Evolutionary conservation across 1,140 invertebrate species (phyloP), one percentile per base, ranked within the genome.

Genomic region (Pachypsylla venusta): DNA sequence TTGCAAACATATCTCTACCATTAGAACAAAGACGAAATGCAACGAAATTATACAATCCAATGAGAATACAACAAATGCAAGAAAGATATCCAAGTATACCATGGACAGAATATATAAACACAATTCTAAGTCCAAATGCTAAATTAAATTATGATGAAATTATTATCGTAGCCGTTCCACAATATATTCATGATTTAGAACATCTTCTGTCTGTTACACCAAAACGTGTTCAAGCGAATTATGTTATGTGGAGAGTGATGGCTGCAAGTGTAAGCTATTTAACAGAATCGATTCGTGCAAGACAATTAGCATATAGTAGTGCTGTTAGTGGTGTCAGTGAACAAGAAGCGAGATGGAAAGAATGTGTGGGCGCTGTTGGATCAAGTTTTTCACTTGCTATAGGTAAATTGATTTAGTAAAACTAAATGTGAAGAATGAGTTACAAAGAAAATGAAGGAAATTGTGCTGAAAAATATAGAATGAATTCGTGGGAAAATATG

Each of bases 1-100:
- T 98, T 27, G 90, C 91, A 19, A 92, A 93, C 69, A 89, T 89
- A 62, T 91, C 88, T 0, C 72, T 89, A 64, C 89, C 92, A 2
- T 79, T 81, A 60, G 91, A 95, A 69, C 87, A 95, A 71, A 78
- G 91, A 54, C 78, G 92, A 59, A 93, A 95, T 70, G 87, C 87
- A 2, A 87, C 88, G 2, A 82, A 85, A 59, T 74, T 93, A 1
- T 95, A 94, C 72, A 93, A 95, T 67, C 86, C 88, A n/a, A 89
- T 90, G 79, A 86, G 81, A 0, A 73, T 94, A 1, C 68, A 68
- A 4, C 77, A 93, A 59, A 67, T 95, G 14, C 78, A 84, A 63
- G 65, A 75, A 25, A 79, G 80, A 53, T 87, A 83, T 66, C 81
- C 83, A 2, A 79, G 79, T 66, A 79, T 89, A 24, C 78, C 84